Evolutionary conservation across 2,113 vertebrate genomes (phyloP), one percentile per base, ranked within the genome.

Genomic region (Sebastes fasciatus): DNA sequence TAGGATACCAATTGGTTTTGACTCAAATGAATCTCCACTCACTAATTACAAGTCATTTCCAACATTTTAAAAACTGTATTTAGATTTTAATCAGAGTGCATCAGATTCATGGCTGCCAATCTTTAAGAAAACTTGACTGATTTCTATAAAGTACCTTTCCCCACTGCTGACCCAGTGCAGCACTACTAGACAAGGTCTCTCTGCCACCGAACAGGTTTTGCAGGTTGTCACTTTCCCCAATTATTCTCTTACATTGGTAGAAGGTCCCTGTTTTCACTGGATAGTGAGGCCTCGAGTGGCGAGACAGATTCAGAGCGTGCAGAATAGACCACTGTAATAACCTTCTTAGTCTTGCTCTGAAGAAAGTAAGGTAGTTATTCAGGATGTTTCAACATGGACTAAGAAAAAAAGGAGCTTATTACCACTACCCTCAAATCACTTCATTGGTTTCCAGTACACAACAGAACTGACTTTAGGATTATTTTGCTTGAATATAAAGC

Each of bases 211-310:
- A 63, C 40, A 64, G 17, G 10, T 70, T 64, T 77, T 71, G 71
- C 66, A 83, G 34, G 49, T 55, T 71, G 58, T 70, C 57, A 70
- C 66, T 49, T 70, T 55, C 12, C n/a, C 61, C 63, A 52, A 52
- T 68, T 45, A 75, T 75, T 62, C 5, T 16, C 12, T 48, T n/a
- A 43, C 0, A 16, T 52, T 6, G 5, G 4, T 23, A 17, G 2
- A 8, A 66, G 23, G 79, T 81, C 6, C 11, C 6, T 49, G 17
- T 76, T 55, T 48, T 57, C 2, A 60, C 43, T 49, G 8, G 55
- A 60, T 4, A 34, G 45, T 34, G 46, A 72, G 52, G 61, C 61
- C 11, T 23, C 4, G 4, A 16, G 23, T 52, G 43, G 5, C 26
- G 26, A 60, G 23, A 17, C 12, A 49, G 1, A 48, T 16, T 16